A percentile compares a stretch with the other conserved stretches of the same genome.
phyloP scores from a whole-genome alignment of 2,797 vertebrate genomes.

The Muraenolepis orangiensis region DNA sequence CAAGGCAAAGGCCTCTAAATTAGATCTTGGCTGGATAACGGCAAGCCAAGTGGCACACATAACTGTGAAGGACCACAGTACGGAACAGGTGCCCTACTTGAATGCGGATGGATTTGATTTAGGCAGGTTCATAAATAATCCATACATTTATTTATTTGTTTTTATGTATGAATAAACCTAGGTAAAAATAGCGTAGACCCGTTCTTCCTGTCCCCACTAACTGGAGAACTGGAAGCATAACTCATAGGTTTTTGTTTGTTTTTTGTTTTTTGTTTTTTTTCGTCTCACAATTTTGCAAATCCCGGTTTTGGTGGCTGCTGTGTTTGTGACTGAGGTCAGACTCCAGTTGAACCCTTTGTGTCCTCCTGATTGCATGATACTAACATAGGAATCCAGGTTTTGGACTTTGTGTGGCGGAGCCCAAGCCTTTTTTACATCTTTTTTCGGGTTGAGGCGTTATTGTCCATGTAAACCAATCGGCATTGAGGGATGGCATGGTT shows the following conservation, averaged over 20 bases:
- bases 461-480: constrained; percentile 8
- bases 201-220: background rate
- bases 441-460: constrained; percentile 33
- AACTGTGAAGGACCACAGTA: constrained; percentile 51
- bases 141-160: background rate
- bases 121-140: background rate
- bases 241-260: background rate
- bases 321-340: constrained; percentile 18
- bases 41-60: constrained; percentile 51
- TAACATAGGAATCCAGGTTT: constrained; percentile 27
- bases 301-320: constrained; percentile 13
- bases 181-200: background rate
- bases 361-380: constrained; percentile 56
- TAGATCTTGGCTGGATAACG: constrained; percentile 63
- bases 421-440: constrained; percentile 19
- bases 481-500: constrained; percentile 45
- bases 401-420: background rate
- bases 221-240: constrained; percentile 24
- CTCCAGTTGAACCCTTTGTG: constrained; percentile 32
- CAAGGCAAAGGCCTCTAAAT: constrained; percentile 53
- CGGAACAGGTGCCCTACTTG: constrained; percentile 39
- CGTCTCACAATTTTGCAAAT: background rate
- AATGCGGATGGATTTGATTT: constrained; percentile 36
- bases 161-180: background rate
- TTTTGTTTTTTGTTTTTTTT: background rate